Conservation (phyloP, 2,888 invertebrate genomes). For the Dasypogon diadema region DNA sequence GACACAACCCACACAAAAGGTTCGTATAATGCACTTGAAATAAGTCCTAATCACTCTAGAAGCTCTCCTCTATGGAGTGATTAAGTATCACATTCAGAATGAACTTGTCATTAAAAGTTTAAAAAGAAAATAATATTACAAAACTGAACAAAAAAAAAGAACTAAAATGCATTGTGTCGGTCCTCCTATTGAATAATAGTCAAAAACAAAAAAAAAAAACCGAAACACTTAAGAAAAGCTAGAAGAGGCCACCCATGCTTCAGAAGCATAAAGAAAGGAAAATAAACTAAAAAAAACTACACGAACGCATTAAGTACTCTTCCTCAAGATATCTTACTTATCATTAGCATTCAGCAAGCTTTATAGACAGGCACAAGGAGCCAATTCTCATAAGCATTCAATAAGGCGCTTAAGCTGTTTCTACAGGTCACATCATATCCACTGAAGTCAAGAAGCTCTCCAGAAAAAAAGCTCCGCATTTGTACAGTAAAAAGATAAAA, state of each 20-base stretch:
- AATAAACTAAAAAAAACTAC: conserved; percentile 42
- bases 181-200: background rate
- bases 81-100: background rate
- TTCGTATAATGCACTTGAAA: background rate
- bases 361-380: conserved; percentile 42
- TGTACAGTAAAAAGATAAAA: conserved; percentile 33
- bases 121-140: background rate
- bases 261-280: conserved; percentile 41
- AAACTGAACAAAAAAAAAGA: background rate
- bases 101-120: background rate
- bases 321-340: conserved; percentile 25
- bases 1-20: conserved; percentile 41
- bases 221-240: conserved; percentile 34
- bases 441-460: conserved; percentile 47
- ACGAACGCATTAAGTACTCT: conserved; percentile 36
- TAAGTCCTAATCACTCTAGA: background rate
- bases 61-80: no score
- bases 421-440: conserved; percentile 49
- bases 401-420: conserved; percentile 36
- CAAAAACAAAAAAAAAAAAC: conserved; percentile 3
- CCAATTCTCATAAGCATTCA: conserved; percentile 27
- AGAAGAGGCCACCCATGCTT: conserved; percentile 43
- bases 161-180: background rate
- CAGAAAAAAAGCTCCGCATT: conserved; percentile 44
- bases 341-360: conserved; percentile 46